These are phyloP conservation scores for Epicauta chinensis DNA, from an alignment of 1,140 invertebrate genomes.

Conservation along the genomic window DNA sequence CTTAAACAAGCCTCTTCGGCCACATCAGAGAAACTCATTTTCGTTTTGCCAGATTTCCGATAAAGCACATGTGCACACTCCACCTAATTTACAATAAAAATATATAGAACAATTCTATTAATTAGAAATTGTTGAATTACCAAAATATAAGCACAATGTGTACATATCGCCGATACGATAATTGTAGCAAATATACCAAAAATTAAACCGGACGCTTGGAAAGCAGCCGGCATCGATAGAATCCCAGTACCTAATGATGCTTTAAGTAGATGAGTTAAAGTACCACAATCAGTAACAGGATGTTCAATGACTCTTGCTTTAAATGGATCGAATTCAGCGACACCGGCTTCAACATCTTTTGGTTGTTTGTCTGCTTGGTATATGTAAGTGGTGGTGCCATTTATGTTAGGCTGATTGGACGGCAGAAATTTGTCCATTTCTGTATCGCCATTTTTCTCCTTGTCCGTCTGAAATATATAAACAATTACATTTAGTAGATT, in stretches of 20 bases:
- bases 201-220: slow-evolving; percentile 71
- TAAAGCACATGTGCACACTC: slow-evolving; percentile 77
- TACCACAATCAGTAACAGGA: slow-evolving; percentile 77
- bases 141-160: slow-evolving; percentile 79
- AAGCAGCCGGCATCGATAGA: slow-evolving; percentile 81
- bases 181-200: slow-evolving; percentile 71
- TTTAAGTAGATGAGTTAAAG: slow-evolving; percentile 78
- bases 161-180: slow-evolving; percentile 75
- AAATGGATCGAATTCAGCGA: slow-evolving; percentile 65
- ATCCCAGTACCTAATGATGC: slow-evolving; percentile 88
- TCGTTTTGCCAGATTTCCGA: slow-evolving; percentile 56
- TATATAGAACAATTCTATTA: not conserved
- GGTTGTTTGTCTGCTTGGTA: slow-evolving; percentile 5
- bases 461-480: slow-evolving; percentile 34
- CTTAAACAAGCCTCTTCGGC: slow-evolving; percentile 65
- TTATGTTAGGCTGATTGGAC: slow-evolving; percentile 49
- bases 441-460: slow-evolving; percentile 39
- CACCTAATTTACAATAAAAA: slow-evolving; percentile 50
- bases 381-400: slow-evolving; percentile 32
- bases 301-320: slow-evolving; percentile 61
- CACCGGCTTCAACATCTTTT: slow-evolving; percentile 47
- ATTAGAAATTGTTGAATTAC: slow-evolving; percentile 50
- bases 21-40: slow-evolving; percentile 73
- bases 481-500: too few species aligned
- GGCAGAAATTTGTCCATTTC: slow-evolving; percentile 62